These are phyloP conservation scores for Axinella damicornis DNA, from an alignment of 37 sponge, comb jelly and placozoan species.

Conservation along the genomic window DNA sequence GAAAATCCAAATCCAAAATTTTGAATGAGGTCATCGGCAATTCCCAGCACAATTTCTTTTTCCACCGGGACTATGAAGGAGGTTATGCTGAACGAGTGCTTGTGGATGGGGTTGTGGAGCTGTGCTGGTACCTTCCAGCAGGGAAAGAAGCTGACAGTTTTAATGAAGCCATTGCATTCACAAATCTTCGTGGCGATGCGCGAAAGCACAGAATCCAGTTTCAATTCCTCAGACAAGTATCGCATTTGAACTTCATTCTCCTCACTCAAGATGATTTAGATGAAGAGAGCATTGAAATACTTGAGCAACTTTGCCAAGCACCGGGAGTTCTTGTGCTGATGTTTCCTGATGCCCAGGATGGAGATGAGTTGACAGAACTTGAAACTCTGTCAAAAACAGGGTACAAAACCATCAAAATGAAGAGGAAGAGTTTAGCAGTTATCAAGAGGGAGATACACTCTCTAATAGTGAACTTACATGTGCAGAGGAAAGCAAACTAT, in stretches of 20 bases:
- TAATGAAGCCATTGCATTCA: conserved; percentile 33
- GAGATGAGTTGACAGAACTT: too few species aligned
- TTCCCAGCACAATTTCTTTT: conserved; percentile 19
- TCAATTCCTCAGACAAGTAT: conserved; percentile 22
- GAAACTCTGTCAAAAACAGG: neutral
- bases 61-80: conserved; percentile 44
- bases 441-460: too few species aligned
- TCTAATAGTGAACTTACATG: too few species aligned
- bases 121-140: conserved; percentile 47
- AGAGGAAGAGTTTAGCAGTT: too few species aligned
- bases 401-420: too few species aligned
- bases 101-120: conserved; percentile 30
- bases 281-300: neutral
- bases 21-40: conserved; percentile 25
- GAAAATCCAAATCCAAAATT: conserved; percentile 53
- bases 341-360: too few species aligned
- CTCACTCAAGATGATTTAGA: conserved; percentile 17
- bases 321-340: conserved; percentile 12
- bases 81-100: neutral
- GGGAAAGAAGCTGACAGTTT: too few species aligned
- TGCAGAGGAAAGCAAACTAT: too few species aligned
- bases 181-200: conserved; percentile 46
- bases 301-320: neutral
- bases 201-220: conserved; percentile 13
- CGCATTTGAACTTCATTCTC: conserved; percentile 13